Base-by-base conservation (phyloP, 2,113 vertebrate genomes). In the Phyllostomus hastatus region DNA sequence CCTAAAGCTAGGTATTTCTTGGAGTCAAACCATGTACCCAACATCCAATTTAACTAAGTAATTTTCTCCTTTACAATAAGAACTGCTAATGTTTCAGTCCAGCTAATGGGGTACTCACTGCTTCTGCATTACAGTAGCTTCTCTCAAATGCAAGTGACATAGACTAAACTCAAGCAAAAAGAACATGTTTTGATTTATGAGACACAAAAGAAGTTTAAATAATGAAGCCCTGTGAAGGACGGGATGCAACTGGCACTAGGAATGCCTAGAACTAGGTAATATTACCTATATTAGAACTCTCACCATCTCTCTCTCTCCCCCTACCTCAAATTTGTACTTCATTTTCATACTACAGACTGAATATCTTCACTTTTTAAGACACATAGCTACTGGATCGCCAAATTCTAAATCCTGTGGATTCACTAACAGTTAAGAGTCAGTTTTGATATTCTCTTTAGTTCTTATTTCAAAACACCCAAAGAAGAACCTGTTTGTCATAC, bases 41-140 rank as follows among this genome's bases (percentile, higher is more conserved):
- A 35, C 43, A 84, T 24, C 22, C 20, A 48, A 70, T 64, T 81
- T 85, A 70, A 81, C 38, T 5, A 61, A 73, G 31, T 73, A 50
- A 15, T 86, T 57, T 82, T 22, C 22, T 78, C 17, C 14, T 84
- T 91, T 86, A 48, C n/a, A 85, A 81, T 57, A 70, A 79, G 35
- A 41, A 28, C 12, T 43, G 33, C 15, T 76, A 28, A 50, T 22
- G 38, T 88, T 61, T 41, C 26, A 70, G n/a, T 35, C 69, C 7
- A 20, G 9, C 6, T 43, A 33, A 64, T 57, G 4, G 35, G 4
- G 10, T 61, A 50, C 5, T 70, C 26, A 46, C 11, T 24, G 17
- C 28, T 28, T 70, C 59, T 4, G 16, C 20, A 64, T 81, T 86
- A n/a, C 11, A 10, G 41, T 43, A 57, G 20, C 72, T 90, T 66